Percentiles rank a stretch among this genome's conserved stretches.
These are phyloP conservation scores for Urechis unicinctus DNA, from an alignment of 2,888 invertebrate genomes.

Conservation along the genomic window DNA sequence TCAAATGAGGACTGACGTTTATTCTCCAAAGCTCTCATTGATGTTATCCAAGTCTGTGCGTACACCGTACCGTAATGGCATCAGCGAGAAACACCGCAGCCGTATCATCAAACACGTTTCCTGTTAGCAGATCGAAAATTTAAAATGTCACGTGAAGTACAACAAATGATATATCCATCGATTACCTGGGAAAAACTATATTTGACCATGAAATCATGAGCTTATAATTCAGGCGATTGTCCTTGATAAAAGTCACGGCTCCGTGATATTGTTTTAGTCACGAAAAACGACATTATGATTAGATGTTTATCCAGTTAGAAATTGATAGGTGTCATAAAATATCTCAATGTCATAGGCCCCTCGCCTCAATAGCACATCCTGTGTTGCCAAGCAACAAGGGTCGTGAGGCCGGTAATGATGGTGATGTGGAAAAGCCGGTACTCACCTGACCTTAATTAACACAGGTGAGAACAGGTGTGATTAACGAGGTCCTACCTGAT, in stretches of 20 bases:
- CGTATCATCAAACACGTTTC: constrained; percentile 42
- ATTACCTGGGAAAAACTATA: not conserved
- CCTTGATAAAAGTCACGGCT: not conserved
- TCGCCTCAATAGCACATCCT: no score
- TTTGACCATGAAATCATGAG: no score
- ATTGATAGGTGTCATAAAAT: no score
- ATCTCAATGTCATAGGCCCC: no score
- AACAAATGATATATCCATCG: not conserved
- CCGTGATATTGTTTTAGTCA: not conserved
- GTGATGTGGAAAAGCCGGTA: no score
- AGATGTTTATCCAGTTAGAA: not conserved
- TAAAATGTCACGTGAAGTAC: not conserved
- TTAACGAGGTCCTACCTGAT: constrained; percentile 27
- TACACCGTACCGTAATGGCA: constrained; percentile 34
- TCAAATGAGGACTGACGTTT: not conserved
- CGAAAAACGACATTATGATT: not conserved
- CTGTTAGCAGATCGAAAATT: constrained; percentile 19
- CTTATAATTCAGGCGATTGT: no score
- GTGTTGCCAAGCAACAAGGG: no score
- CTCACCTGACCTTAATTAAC: no score
- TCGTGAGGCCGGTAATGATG: no score
- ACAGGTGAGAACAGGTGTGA: no score
- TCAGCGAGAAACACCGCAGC: constrained; percentile 37
- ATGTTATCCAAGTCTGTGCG: not conserved
- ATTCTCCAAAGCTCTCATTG: not conserved